phyloP scores from a whole-genome alignment of 1,140 invertebrate genomes.

The Zaprionus lachaisei region DNA sequence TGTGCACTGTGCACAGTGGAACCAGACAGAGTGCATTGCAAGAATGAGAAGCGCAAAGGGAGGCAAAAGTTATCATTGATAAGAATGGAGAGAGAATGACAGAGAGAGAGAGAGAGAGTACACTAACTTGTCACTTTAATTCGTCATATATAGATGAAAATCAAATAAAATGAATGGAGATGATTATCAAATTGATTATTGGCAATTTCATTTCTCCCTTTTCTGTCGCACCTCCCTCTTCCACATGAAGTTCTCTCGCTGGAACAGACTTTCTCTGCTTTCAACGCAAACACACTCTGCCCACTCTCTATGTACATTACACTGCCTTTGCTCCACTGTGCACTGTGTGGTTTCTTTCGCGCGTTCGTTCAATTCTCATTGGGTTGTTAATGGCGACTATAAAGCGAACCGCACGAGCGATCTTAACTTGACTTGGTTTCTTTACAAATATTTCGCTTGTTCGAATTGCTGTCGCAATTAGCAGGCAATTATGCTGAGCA shows the following conservation, averaged over 20 bases:
- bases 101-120: too few species aligned
- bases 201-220: neutral
- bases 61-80: neutral
- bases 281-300: neutral
- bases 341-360: neutral
- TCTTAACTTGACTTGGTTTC: conserved; percentile 34
- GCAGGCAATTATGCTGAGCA: conserved; percentile 41
- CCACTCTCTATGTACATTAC: conserved; percentile 1
- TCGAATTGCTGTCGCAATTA: conserved; percentile 58
- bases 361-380: conserved; percentile 29
- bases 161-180: too few species aligned
- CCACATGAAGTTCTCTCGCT: neutral
- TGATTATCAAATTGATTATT: too few species aligned
- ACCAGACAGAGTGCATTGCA: neutral
- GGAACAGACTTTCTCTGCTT: neutral
- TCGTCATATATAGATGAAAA: too few species aligned
- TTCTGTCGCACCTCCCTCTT: neutral
- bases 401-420: conserved; percentile 20
- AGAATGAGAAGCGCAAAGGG: conserved; percentile 36
- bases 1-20: neutral
- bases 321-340: conserved; percentile 26
- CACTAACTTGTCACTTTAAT: too few species aligned
- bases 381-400: conserved; percentile 31
- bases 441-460: conserved; percentile 65
- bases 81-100: too few species aligned